Percentiles rank a stretch among this genome's conserved stretches.
Conservation (phyloP, 1,140 invertebrate genomes). For the Nephila pilipes region DNA sequence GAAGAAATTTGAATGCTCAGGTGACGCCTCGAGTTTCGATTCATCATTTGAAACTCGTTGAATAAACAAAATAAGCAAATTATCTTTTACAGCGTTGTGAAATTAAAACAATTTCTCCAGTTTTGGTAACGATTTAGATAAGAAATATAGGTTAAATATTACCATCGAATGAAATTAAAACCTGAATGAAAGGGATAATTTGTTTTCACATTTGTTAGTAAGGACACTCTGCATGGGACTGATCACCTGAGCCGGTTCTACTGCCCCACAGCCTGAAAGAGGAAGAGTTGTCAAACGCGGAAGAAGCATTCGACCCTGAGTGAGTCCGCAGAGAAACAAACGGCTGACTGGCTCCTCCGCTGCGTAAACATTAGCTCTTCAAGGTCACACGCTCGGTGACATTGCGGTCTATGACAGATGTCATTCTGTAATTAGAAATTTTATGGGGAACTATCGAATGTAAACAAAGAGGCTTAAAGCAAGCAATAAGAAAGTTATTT, state of each 20-base stretch:
- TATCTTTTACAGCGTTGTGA: too few species aligned
- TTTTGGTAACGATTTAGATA: too few species aligned
- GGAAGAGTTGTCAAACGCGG: neutral
- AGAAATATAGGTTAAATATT: too few species aligned
- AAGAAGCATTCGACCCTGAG: neutral
- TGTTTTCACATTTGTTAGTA: neutral
- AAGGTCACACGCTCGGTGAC: slow-evolving; percentile 12
- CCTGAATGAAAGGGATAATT: neutral
- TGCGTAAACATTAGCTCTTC: neutral
- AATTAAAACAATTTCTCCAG: too few species aligned
- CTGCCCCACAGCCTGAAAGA: neutral
- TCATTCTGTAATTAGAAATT: neutral
- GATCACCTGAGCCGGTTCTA: neutral
- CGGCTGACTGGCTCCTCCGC: slow-evolving; percentile 3
- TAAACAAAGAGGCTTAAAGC: neutral
- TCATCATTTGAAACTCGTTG: too few species aligned
- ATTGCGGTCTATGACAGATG: neutral
- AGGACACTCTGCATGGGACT: neutral
- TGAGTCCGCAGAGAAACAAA: too few species aligned
- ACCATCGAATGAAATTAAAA: too few species aligned
- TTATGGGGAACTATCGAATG: neutral
- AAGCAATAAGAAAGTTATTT: neutral
- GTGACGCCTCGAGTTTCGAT: too few species aligned
- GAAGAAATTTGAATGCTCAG: too few species aligned
- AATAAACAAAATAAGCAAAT: too few species aligned